phyloP scores from a whole-genome alignment of 2,888 invertebrate species.

The Euplexia lucipara region DNA sequence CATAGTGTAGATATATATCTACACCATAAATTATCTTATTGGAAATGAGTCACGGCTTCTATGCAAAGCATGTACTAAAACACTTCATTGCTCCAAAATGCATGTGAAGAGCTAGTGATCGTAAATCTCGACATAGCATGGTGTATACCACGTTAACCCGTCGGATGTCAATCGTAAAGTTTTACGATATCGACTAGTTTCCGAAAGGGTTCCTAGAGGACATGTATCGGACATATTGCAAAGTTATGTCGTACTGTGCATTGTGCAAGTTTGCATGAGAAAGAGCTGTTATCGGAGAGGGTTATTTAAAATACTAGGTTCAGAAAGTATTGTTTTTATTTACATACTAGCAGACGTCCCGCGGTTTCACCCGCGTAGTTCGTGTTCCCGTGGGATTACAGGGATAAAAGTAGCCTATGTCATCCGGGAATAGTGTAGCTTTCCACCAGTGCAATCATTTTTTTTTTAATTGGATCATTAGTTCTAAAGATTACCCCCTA shows the following conservation, averaged over 20 bases:
- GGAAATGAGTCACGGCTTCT: slow-evolving; percentile 35
- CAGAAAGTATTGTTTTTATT: too few species aligned
- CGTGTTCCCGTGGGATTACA: too few species aligned
- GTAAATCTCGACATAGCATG: slow-evolving; percentile 70
- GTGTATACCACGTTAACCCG: slow-evolving; percentile 80
- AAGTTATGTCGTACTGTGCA: slow-evolving; percentile 27
- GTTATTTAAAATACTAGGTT: not conserved
- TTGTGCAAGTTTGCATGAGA: slow-evolving; percentile 40
- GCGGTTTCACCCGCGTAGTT: too few species aligned
- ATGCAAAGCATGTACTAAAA: slow-evolving; percentile 52
- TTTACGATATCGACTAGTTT: slow-evolving; percentile 88
- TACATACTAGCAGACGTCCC: too few species aligned
- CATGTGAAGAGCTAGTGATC: slow-evolving; percentile 60
- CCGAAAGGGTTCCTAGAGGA: slow-evolving; percentile 82
- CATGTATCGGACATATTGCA: slow-evolving; percentile 51
- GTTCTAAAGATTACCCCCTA: too few species aligned
- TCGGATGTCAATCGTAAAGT: slow-evolving; percentile 88
- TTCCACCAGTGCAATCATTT: too few species aligned
- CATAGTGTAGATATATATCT: too few species aligned
- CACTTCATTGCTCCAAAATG: slow-evolving; percentile 60
- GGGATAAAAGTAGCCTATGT: too few species aligned
- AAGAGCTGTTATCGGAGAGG: not conserved
- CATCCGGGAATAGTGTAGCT: too few species aligned
- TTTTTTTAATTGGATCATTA: too few species aligned
- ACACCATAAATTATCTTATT: too few species aligned